phyloP scores from a whole-genome alignment of 2,797 vertebrate species.

The Helarctos malayanus region DNA sequence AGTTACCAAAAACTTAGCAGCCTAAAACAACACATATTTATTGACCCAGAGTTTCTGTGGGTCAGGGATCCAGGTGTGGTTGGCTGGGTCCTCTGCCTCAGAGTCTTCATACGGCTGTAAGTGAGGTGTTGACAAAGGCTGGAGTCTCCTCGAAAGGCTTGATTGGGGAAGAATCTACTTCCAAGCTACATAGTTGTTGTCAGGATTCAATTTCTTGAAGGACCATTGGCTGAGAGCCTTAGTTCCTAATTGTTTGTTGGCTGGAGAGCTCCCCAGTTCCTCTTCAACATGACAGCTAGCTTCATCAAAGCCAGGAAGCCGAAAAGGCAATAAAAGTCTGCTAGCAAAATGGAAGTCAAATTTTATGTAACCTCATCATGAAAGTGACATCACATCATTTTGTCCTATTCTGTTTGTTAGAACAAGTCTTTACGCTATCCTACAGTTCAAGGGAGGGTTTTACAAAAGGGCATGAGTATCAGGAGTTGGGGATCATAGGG shows the following conservation, averaged over 20 bases:
- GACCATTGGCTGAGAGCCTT: not conserved
- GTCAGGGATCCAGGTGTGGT: not conserved
- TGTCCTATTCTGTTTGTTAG: not conserved
- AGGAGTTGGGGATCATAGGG: not conserved
- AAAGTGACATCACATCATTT: not conserved
- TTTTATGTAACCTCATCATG: not conserved
- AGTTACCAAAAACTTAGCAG: not conserved
- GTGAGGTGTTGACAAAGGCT: not conserved
- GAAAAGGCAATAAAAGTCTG: not conserved
- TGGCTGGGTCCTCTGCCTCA: not conserved
- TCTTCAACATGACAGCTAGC: not conserved
- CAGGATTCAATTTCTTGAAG: not conserved
- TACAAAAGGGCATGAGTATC: not conserved
- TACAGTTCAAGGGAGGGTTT: not conserved
- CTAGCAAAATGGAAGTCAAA: not conserved
- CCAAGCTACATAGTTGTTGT: not conserved
- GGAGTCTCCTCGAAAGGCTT: not conserved
- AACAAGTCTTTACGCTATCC: not conserved
- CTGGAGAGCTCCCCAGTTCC: not conserved
- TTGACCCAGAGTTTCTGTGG: not conserved
- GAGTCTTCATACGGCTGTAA: not conserved
- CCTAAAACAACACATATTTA: not conserved
- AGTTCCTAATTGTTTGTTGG: not conserved
- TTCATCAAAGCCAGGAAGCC: not conserved
- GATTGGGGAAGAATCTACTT: not conserved